phyloP scores from a whole-genome alignment of 2,113 vertebrate genomes.

The Perognathus longimembris region DNA sequence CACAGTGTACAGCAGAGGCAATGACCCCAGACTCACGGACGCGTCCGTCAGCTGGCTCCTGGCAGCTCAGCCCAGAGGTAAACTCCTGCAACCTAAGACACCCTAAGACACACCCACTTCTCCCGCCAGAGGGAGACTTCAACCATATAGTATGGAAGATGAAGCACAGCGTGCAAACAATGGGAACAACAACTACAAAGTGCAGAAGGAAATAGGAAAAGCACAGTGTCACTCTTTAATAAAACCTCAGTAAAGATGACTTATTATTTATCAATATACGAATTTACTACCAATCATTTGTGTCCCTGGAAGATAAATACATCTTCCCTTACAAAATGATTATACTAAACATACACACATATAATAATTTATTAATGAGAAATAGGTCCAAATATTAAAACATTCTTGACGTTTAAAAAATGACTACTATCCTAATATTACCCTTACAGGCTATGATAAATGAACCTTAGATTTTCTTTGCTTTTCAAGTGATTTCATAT shows the following conservation, averaged over 20 bases:
- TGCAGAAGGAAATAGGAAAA: background rate
- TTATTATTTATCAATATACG: background rate
- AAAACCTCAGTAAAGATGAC: constrained; percentile 12
- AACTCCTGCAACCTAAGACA: no score
- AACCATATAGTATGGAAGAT: background rate
- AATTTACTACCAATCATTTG: background rate
- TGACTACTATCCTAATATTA: background rate
- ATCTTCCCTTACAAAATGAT: background rate
- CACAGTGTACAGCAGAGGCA: no score
- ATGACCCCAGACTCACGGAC: no score
- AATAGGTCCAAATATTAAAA: background rate
- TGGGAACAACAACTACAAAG: no score
- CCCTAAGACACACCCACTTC: no score
- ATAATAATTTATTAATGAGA: background rate
- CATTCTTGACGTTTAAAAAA: background rate
- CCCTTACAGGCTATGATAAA: background rate
- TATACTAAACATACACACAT: background rate
- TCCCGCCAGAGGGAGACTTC: background rate
- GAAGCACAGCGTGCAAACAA: no score
- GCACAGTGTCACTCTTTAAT: background rate
- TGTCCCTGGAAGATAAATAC: background rate
- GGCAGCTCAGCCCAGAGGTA: no score
- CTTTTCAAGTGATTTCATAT: background rate
- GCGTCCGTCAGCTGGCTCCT: no score
- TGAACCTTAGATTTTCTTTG: background rate